Evolutionary conservation across 2,797 vertebrate genomes (phyloP), one percentile per base, ranked within the genome.

Genomic region (Mus caroli): DNA sequence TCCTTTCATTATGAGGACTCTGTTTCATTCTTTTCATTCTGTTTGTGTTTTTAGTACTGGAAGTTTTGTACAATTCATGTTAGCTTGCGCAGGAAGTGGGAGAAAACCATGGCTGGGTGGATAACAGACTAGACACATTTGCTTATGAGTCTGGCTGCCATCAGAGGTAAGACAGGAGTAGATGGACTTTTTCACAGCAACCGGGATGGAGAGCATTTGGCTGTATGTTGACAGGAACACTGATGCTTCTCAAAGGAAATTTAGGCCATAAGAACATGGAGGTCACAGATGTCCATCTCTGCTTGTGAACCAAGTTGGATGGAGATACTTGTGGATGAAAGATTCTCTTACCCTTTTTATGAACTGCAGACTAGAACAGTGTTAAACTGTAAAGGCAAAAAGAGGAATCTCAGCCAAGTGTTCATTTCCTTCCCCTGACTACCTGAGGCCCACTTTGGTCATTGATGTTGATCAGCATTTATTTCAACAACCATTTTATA

Each of bases 21-120:
- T 60, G 8, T 20, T 84, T 19, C 31, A 31, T 56, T 13, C 20
- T 89, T 15, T 58, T 34, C 19, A 67, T 67, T 14, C 5, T 0
- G 8, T 22, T 20, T 69, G 52, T 71, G 54, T 26, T 54, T 90
- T 85, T 89, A n/a, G 26, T 58, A 10, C n/a, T 54, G 19, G 50
- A 86, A 79, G 26, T 91, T 97, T 95, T 87, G 58, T 8, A 76
- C 46, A 46, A 12, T 62, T 90, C 77, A 84, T 64, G 26, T 88
- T 88, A 50, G 7, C n/a, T 40, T 13, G 7, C n/a, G 64, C 54
- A 84, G 54, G 79, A 93, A 91, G 85, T 67, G 17, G 93, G 95
- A 87, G 93, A 76, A 56, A 17, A 67, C 28, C 20, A 64, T 43
- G 83, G 17, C 58, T 52, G 64, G 71, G 28, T 40, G 40, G 62